Base-by-base conservation (phyloP, 1,140 invertebrate species). In the Brachionus calyciflorus region DNA sequence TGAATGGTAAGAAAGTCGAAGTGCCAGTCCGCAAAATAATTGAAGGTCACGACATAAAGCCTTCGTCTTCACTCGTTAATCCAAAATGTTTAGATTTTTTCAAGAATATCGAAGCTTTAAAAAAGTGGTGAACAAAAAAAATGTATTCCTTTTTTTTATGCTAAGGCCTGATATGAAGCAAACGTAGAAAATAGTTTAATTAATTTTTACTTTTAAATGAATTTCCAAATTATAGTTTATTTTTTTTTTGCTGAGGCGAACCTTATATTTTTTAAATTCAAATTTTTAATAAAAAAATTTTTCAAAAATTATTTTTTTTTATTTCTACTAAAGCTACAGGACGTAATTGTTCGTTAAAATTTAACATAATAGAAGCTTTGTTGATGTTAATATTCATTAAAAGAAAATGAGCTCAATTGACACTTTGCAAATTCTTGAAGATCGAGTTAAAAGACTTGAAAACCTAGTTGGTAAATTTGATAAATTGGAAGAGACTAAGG, bases 1-100 rank as follows among this genome's bases (percentile, higher is more conserved):
- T 87, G 30, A 88, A 83, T 81, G 88, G 88, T 2, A 89, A 89
- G 81, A 89, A 89, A 79, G 87, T 89, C 26, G 88, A 89, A 80
- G 81, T 88, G n/a, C 87, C 88, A 21, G 87, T 89, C 1, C 84
- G 87, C 68, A 84, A 86, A 77, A 83, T 87, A 14, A 83, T 89
- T 3, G 82, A 85, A 57, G 86, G 86, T 2, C 79, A 86, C 49
- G 75, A 80, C 17, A 55, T 73, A 24, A 73, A 19, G 30, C 69
- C 69, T 21, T 73, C 69, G n/a, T 73, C 69, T 51, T 73, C 69
- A 21, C 14, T 73, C 2, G 69, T 73, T 2, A 73, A 73, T 73
- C 69, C 69, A 30, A 51, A 49, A 33, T 73, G 69, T 33, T 55
- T 73, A 51, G 69, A 73, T 19, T 40, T 37, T 19, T 73, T 73